These are phyloP conservation scores for Catharus bicknelli DNA, from an alignment of 2,113 vertebrate genomes.

Conservation along the genomic window DNA sequence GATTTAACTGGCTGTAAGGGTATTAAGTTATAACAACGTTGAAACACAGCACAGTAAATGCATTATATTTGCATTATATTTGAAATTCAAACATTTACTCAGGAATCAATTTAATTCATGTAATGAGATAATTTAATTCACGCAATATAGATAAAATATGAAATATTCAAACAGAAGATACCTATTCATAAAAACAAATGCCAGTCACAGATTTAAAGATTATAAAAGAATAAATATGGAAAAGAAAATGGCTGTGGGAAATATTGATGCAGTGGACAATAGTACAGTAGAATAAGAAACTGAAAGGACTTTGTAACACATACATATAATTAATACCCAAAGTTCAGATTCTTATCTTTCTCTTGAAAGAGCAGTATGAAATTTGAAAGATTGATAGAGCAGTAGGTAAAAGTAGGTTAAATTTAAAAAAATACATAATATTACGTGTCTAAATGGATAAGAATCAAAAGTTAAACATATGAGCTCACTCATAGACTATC, in stretches of 20 bases:
- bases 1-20: neutral
- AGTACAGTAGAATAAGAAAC: neutral
- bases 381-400: neutral
- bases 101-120: neutral
- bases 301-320: neutral
- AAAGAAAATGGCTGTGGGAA: neutral
- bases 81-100: neutral
- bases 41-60: neutral
- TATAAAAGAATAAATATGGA: neutral
- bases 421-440: neutral
- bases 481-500: neutral
- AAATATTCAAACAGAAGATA: neutral
- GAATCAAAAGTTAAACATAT: neutral
- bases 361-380: neutral
- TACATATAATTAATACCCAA: neutral
- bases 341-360: neutral
- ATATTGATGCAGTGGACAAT: neutral
- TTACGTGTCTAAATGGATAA: neutral
- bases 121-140: neutral
- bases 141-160: neutral
- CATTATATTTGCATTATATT: neutral
- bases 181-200: neutral
- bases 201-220: neutral
- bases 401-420: neutral
- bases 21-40: neutral